These are phyloP conservation scores for Agriotes lineatus DNA, from an alignment of 2,888 invertebrate species.

Conservation along the genomic window DNA sequence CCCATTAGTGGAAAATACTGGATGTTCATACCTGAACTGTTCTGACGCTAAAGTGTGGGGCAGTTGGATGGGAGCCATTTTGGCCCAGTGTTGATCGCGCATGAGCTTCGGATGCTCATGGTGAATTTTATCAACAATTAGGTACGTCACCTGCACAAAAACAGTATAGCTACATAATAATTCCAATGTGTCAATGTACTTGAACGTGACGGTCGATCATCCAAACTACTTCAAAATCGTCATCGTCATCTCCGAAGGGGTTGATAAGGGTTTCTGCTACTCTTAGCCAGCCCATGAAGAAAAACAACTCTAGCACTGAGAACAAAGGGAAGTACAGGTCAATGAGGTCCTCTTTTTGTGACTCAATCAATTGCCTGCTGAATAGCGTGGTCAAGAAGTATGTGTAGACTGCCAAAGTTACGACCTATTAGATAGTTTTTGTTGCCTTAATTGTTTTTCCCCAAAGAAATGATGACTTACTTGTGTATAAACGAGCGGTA, in stretches of 20 bases:
- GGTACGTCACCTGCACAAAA: constrained; percentile 79
- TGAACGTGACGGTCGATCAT: constrained; percentile 89
- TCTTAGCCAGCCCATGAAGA: constrained; percentile 91
- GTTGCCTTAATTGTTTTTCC: no score
- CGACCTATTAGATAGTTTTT: no score
- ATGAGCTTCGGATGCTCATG: constrained; percentile 89
- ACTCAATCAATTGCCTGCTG: constrained; percentile 85
- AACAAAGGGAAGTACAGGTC: constrained; percentile 91
- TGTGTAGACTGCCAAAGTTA: constrained; percentile 91
- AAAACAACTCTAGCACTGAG: constrained; percentile 87
- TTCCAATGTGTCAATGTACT: no score
- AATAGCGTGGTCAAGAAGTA: constrained; percentile 90
- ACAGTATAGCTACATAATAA: background rate
- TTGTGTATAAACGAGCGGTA: constrained; percentile 86
- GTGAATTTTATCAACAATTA: constrained; percentile 94
- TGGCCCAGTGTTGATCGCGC: constrained; percentile 90
- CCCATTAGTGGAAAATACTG: constrained; percentile 85
- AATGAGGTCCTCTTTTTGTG: constrained; percentile 67
- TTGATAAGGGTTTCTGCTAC: constrained; percentile 92
- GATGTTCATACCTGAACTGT: constrained; percentile 84
- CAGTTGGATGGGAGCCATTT: constrained; percentile 70
- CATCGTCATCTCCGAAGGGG: constrained; percentile 91
- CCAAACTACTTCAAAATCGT: constrained; percentile 93
- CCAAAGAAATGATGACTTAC: no score
- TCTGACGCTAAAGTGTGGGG: constrained; percentile 90